These are phyloP conservation scores for Amphiduros pacificus DNA, from an alignment of 2,888 invertebrate genomes.

Conservation along the genomic window DNA sequence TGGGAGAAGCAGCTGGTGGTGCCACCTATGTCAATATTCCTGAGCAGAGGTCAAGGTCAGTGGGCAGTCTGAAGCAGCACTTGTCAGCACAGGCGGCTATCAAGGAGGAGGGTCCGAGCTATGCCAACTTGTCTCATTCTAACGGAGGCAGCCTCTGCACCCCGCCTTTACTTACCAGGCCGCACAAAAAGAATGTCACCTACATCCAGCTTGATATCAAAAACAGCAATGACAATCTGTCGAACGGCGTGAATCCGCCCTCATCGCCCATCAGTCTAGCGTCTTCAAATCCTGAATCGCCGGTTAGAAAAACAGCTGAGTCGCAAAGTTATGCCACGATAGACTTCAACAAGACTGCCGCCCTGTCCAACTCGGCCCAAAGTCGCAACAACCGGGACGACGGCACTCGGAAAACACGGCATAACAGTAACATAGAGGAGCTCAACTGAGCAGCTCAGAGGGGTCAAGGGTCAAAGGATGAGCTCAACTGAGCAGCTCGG, in stretches of 20 bases:
- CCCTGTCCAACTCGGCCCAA: slow-evolving; percentile 67
- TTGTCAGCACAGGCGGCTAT: background rate
- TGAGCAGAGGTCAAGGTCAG: background rate
- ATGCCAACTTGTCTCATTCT: slow-evolving; percentile 16
- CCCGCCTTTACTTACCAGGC: background rate
- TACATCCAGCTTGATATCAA: slow-evolving; percentile 27
- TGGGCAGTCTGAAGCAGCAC: background rate
- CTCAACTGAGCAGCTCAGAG: too few relatives aligned
- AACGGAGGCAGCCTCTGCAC: background rate
- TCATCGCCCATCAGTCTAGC: slow-evolving; percentile 40
- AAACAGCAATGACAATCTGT: slow-evolving; percentile 17
- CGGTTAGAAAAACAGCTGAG: slow-evolving; percentile 39
- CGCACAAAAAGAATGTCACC: slow-evolving; percentile 9
- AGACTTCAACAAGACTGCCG: slow-evolving; percentile 91
- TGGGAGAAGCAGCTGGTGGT: slow-evolving; percentile 2
- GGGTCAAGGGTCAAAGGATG: too few relatives aligned
- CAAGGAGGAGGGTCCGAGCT: slow-evolving; percentile 16
- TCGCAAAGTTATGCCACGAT: slow-evolving; percentile 80
- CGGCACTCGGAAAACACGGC: slow-evolving; percentile 22
- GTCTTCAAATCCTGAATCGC: slow-evolving; percentile 42
- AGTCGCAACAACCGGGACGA: slow-evolving; percentile 17
- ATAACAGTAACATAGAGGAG: slow-evolving; percentile 29
- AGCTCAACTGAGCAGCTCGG: too few relatives aligned
- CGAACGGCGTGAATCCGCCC: slow-evolving; percentile 28
- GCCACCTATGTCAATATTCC: slow-evolving; percentile 26